These are phyloP conservation scores for Danio kyathit DNA, from an alignment of 2,797 vertebrate genomes.

Conservation along the genomic window DNA sequence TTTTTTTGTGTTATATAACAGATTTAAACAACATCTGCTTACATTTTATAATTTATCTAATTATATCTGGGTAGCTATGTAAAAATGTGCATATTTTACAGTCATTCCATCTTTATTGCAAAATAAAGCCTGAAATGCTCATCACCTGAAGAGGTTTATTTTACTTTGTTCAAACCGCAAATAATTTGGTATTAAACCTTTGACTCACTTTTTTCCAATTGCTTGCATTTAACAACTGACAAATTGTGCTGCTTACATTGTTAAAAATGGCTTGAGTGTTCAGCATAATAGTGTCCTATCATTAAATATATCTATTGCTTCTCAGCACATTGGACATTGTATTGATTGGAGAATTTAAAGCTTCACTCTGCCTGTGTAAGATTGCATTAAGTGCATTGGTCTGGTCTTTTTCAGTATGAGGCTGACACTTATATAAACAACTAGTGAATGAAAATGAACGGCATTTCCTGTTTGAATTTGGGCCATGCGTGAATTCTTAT, in stretches of 20 bases:
- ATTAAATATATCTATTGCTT: conserved; percentile 15
- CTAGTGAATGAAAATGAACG: not conserved
- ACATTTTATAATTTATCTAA: too few relatives aligned
- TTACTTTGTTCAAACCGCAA: not conserved
- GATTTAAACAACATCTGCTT: too few relatives aligned
- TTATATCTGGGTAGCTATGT: not conserved
- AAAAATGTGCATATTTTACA: not conserved
- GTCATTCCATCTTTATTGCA: not conserved
- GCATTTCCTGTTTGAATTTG: not conserved
- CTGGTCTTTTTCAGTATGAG: not conserved
- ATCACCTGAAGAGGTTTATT: not conserved
- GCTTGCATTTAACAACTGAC: conserved; percentile 28
- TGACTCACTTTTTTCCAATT: not conserved
- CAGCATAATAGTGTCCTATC: conserved; percentile 23
- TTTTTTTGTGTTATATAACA: too few relatives aligned
- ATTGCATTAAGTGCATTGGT: conserved; percentile 4
- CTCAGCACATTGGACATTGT: conserved; percentile 12
- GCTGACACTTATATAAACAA: not conserved
- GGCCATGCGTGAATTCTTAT: not conserved
- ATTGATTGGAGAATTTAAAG: conserved; percentile 30
- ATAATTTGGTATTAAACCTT: too few relatives aligned
- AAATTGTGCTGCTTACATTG: not conserved
- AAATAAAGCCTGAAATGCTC: not conserved
- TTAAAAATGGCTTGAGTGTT: conserved; percentile 6
- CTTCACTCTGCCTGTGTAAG: not conserved